Conservation (phyloP, 2,113 vertebrate genomes). For the Cygnus atratus region DNA sequence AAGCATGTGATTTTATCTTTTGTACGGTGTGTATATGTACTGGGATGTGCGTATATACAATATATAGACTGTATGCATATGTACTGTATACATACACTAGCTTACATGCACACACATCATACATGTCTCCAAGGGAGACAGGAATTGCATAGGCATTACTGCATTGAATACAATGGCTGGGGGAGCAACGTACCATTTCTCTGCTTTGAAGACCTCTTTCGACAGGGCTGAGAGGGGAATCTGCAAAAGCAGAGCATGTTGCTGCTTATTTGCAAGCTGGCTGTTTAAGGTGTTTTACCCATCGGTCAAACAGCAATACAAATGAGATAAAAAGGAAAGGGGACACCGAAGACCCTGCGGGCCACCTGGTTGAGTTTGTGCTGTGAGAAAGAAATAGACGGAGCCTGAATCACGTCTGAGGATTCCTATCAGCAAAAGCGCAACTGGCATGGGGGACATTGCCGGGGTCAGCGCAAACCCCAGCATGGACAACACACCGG, state of each 20-base stretch:
- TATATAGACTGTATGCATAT: conserved; percentile 66
- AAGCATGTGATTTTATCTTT: conserved; percentile 77
- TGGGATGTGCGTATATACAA: conserved; percentile 76
- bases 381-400: conserved; percentile 18
- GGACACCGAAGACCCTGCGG: neutral
- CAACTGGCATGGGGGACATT: neutral
- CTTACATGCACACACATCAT: conserved; percentile 71
- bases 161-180: conserved; percentile 63
- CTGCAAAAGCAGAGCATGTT: conserved; percentile 27
- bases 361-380: conserved; percentile 36
- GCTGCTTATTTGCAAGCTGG: neutral
- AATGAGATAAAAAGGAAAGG: neutral
- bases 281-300: neutral
- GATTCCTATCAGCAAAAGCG: neutral
- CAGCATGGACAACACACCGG: rapidly evolving
- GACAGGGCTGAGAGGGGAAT: conserved; percentile 12
- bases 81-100: conserved; percentile 71
- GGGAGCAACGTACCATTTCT: conserved; percentile 71
- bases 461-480: neutral
- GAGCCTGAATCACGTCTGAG: neutral
- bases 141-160: conserved; percentile 82
- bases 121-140: conserved; percentile 69
- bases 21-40: conserved; percentile 74
- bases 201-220: conserved; percentile 62
- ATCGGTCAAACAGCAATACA: neutral